phyloP scores from a whole-genome alignment of 1,140 invertebrate genomes.

The Reticulitermes speratus region DNA sequence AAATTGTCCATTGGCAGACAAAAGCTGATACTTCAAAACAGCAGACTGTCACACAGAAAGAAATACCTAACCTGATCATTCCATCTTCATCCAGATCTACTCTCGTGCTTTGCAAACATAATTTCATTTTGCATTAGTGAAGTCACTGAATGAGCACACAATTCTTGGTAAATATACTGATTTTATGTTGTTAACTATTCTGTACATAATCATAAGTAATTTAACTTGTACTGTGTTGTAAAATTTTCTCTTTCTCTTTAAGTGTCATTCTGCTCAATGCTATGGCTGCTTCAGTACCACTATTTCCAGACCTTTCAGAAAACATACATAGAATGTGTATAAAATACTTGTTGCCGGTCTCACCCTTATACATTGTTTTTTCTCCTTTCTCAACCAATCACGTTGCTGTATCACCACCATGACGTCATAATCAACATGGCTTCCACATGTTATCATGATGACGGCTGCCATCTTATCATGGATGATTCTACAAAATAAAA shows the following conservation, averaged over 20 bases:
- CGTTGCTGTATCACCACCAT: not conserved
- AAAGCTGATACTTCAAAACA: too few species aligned
- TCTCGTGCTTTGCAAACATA: too few species aligned
- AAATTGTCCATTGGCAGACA: too few species aligned
- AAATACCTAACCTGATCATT: too few species aligned
- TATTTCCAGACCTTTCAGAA: not conserved
- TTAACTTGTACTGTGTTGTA: not conserved
- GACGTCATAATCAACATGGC: not conserved
- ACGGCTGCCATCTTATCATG: not conserved
- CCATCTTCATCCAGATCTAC: too few species aligned
- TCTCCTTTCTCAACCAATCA: slow-evolving; percentile 2
- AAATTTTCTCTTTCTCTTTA: not conserved
- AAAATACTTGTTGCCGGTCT: not conserved
- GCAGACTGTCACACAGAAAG: too few species aligned
- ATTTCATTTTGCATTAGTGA: too few species aligned
- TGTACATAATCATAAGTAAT: not conserved
- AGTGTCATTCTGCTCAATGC: not conserved
- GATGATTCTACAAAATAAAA: slow-evolving; percentile 9
- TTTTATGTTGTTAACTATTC: not conserved
- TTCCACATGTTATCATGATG: not conserved
- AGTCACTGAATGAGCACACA: too few species aligned
- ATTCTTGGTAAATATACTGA: too few species aligned
- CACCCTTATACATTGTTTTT: not conserved
- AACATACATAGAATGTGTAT: not conserved
- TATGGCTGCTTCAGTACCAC: not conserved